Evolutionary conservation across 2,797 vertebrate genomes (phyloP).

Genomic region (Vultur gryphus): DNA sequence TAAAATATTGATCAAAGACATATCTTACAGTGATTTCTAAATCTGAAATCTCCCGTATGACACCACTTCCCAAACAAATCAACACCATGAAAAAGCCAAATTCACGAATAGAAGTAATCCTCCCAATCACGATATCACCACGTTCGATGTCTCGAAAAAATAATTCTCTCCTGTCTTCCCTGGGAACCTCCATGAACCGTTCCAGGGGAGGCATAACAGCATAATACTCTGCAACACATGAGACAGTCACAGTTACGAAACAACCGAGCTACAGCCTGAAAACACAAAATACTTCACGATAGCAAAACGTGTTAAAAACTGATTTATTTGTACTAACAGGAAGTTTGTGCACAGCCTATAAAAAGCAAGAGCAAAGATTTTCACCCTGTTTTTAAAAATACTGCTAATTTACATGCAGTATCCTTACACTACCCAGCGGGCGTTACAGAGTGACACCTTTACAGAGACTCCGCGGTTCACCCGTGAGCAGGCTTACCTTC

Average conservation of each 20-base stretch:
- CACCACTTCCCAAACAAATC: conserved; percentile 86
- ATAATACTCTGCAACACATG: conserved; percentile 79
- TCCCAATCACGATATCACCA: conserved; percentile 90
- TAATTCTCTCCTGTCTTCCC: conserved; percentile 82
- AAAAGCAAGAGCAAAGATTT: accelerated
- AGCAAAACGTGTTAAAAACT: accelerated
- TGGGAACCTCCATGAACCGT: conserved; percentile 90
- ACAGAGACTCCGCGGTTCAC: accelerated
- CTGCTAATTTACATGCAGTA: accelerated
- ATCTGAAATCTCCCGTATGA: conserved; percentile 86
- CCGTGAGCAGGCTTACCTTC: conserved; percentile 72
- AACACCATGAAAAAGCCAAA: conserved; percentile 96
- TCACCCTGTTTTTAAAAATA: accelerated
- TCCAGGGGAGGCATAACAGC: conserved; percentile 92
- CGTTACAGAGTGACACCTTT: accelerated
- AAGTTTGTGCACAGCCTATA: accelerated
- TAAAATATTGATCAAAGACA: background rate
- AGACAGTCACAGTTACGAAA: background rate
- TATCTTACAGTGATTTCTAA: conserved; percentile 89
- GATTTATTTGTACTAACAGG: accelerated
- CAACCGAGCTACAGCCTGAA: accelerated
- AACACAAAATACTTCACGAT: accelerated
- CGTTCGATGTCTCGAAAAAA: conserved; percentile 91
- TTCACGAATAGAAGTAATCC: conserved; percentile 90
- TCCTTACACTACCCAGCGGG: accelerated